These are phyloP conservation scores for Bruchidius siliquastri DNA, from an alignment of 2,888 invertebrate genomes.

Conservation along the genomic window DNA sequence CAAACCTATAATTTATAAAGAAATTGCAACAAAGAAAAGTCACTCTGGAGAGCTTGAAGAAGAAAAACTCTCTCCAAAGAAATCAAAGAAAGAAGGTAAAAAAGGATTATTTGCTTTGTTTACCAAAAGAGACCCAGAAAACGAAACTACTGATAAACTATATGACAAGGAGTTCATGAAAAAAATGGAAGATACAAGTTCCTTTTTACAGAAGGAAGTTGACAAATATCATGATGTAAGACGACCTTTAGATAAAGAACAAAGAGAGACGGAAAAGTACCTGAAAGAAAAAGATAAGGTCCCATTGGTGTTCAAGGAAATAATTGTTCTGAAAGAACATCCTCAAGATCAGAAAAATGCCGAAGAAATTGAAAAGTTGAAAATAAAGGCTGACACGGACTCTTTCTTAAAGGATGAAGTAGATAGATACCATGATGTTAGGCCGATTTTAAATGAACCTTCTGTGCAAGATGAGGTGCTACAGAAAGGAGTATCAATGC, in stretches of 20 bases:
- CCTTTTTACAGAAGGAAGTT: slow-evolving; percentile 1
- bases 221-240: slow-evolving; percentile 24
- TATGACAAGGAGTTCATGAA: background rate
- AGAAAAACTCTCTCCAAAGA: slow-evolving; percentile 1
- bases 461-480: background rate
- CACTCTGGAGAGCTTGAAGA: background rate
- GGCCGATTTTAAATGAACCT: slow-evolving; percentile 7
- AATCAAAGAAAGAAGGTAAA: slow-evolving; percentile 18
- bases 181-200: background rate
- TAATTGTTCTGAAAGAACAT: background rate
- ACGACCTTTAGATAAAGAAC: slow-evolving; percentile 4
- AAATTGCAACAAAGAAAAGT: background rate
- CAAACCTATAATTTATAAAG: slow-evolving; percentile 15
- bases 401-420: slow-evolving; percentile 16
- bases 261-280: background rate
- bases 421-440: slow-evolving; percentile 17
- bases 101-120: slow-evolving; percentile 17
- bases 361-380: background rate
- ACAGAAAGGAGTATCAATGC: background rate
- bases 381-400: background rate
- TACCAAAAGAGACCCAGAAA: slow-evolving; percentile 12
- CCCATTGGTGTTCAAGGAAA: background rate
- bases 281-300: no score
- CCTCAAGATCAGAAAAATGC: background rate
- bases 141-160: background rate